phyloP scores from a whole-genome alignment of 1,140 invertebrate genomes.

The Cheumatopsyche charites region DNA sequence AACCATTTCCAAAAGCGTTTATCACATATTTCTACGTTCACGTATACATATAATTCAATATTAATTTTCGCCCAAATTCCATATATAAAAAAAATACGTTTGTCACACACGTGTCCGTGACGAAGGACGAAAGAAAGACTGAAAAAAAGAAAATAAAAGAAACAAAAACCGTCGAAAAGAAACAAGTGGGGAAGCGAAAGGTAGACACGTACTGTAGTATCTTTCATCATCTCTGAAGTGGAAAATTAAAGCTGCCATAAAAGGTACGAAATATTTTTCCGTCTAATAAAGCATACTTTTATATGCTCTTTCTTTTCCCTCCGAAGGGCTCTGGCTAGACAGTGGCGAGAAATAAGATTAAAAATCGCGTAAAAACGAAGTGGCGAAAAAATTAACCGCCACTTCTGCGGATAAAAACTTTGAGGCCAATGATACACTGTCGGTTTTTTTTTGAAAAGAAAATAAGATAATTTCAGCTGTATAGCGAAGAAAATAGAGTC shows the following conservation, averaged over 20 bases:
- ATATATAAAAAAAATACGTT: too few relatives aligned
- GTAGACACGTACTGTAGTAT: constrained; percentile 17
- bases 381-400: constrained; percentile 3
- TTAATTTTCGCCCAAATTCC: too few relatives aligned
- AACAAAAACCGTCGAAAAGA: constrained; percentile 1
- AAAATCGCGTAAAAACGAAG: constrained; percentile 14
- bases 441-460: not conserved
- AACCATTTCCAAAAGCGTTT: too few relatives aligned
- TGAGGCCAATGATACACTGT: not conserved
- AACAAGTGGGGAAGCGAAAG: constrained; percentile 8
- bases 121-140: too few relatives aligned
- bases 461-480: not conserved
- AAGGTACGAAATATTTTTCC: constrained; percentile 33
- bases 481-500: not conserved
- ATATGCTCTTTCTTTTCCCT: constrained; percentile 6
- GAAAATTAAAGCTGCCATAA: constrained; percentile 35
- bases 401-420: not conserved
- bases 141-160: not conserved
- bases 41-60: too few relatives aligned
- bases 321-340: not conserved
- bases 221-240: constrained; percentile 34
- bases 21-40: too few relatives aligned
- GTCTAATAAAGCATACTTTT: constrained; percentile 31
- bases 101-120: too few relatives aligned
- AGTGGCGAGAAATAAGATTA: constrained; percentile 19